Evolutionary conservation across 2,888 invertebrate genomes (phyloP).

Genomic region (Deroplatys truncata): DNA sequence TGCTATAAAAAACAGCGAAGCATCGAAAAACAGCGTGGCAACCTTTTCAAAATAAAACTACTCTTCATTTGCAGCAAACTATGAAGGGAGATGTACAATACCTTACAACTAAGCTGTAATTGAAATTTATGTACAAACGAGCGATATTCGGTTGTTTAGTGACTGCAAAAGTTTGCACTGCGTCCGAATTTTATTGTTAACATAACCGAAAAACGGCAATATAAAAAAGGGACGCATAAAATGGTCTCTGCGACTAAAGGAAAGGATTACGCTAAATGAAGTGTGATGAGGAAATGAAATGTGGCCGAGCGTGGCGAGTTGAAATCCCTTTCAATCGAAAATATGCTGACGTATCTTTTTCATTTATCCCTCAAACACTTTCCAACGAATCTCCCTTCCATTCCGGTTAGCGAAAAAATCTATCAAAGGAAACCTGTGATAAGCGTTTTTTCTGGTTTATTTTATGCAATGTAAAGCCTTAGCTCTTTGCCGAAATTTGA

Average conservation of each 20-base stretch:
- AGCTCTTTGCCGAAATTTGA: background rate
- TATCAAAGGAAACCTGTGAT: background rate
- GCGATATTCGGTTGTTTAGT: background rate
- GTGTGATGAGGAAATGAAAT: background rate
- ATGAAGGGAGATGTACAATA: background rate
- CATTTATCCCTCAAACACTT: background rate
- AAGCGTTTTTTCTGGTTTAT: background rate
- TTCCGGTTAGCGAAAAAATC: background rate
- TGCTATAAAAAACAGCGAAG: background rate
- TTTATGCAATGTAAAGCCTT: background rate
- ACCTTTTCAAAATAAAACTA: background rate
- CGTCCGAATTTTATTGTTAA: background rate
- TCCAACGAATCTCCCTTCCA: background rate
- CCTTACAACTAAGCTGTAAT: background rate
- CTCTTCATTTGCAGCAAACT: background rate
- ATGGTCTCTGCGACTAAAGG: background rate
- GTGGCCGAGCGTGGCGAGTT: background rate
- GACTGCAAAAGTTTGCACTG: background rate
- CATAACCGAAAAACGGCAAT: background rate
- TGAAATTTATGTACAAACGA: background rate
- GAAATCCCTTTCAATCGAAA: background rate
- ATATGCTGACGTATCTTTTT: background rate
- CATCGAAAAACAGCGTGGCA: background rate
- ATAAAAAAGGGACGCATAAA: background rate
- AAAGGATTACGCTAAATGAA: background rate